phyloP scores from a whole-genome alignment of 2,888 invertebrate species.

The Macrophya alboannulata region DNA sequence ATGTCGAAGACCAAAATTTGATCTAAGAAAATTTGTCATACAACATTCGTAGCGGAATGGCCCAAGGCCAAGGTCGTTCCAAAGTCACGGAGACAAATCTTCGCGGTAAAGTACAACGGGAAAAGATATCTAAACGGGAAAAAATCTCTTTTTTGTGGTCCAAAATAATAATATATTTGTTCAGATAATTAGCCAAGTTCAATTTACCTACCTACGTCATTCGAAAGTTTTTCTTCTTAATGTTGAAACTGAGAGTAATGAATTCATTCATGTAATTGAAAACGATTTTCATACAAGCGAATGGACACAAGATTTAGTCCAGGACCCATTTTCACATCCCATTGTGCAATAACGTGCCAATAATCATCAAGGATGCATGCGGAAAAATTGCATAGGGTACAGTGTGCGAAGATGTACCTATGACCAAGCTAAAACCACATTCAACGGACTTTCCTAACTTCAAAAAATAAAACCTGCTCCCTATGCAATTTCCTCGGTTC shows the following conservation, averaged over 20 bases:
- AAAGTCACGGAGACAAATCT: neutral
- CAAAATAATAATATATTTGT: neutral
- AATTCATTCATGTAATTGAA: neutral
- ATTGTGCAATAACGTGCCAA: neutral
- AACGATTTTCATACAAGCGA: neutral
- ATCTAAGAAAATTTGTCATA: neutral
- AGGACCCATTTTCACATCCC: neutral
- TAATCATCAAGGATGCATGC: neutral
- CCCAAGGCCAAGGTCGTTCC: slow-evolving; percentile 15
- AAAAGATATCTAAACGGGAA: neutral
- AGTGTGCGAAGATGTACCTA: neutral
- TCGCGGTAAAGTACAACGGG: neutral
- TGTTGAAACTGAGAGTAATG: neutral
- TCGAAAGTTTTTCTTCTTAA: slow-evolving; percentile 19
- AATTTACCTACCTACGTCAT: slow-evolving; percentile 1
- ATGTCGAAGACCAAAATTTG: neutral
- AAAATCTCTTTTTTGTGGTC: neutral
- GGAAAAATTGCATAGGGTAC: neutral
- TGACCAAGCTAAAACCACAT: neutral
- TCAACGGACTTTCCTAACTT: neutral
- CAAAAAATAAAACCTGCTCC: neutral
- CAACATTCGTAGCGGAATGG: neutral
- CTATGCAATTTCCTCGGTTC: no score
- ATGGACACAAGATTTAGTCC: neutral
- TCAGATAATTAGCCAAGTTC: neutral